Evolutionary conservation across 2,797 vertebrate species (phyloP).

Genomic region (Chaenodraco wilsoni): DNA sequence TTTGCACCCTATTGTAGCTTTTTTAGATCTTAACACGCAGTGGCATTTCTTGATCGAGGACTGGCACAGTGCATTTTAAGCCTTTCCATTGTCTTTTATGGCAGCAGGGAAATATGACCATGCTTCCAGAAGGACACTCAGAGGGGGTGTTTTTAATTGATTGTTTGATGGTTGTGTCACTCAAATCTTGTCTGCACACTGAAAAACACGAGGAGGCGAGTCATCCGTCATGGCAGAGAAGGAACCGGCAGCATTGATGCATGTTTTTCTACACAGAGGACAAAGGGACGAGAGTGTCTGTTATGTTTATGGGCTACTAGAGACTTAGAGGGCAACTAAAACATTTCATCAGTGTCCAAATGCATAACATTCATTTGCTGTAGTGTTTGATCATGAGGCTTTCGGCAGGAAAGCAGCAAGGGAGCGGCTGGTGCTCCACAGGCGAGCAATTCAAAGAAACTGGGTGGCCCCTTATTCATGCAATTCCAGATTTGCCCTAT

Average conservation of each 20-base stretch:
- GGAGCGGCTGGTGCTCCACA: conserved; percentile 19
- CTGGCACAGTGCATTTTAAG: conserved; percentile 6
- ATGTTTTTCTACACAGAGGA: conserved; percentile 33
- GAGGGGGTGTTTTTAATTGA: conserved; percentile 62
- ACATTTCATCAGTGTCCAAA: conserved; percentile 36
- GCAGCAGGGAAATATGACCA: conserved; percentile 20
- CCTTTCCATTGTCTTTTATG: conserved; percentile 15
- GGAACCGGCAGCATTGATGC: conserved; percentile 19
- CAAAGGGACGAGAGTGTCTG: conserved; percentile 30
- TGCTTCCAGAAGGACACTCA: conserved; percentile 48
- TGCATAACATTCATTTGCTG: conserved; percentile 37
- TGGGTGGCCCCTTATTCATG: conserved; percentile 18
- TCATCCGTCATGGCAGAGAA: conserved; percentile 54
- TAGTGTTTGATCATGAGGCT: conserved; percentile 40
- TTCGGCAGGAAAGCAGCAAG: conserved; percentile 17
- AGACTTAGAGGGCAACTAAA: conserved; percentile 29
- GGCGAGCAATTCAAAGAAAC: conserved; percentile 22
- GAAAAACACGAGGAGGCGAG: conserved; percentile 46
- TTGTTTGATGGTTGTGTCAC: conserved; percentile 60
- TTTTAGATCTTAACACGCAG: background rate
- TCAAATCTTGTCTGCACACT: conserved; percentile 47
- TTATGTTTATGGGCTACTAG: conserved; percentile 25
- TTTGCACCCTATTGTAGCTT: background rate
- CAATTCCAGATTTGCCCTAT: conserved; percentile 22
- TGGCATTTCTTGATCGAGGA: conserved; percentile 4